phyloP scores from a whole-genome alignment of 92 coral and sea anemone species.

The Parazoanthus atlanticus region DNA sequence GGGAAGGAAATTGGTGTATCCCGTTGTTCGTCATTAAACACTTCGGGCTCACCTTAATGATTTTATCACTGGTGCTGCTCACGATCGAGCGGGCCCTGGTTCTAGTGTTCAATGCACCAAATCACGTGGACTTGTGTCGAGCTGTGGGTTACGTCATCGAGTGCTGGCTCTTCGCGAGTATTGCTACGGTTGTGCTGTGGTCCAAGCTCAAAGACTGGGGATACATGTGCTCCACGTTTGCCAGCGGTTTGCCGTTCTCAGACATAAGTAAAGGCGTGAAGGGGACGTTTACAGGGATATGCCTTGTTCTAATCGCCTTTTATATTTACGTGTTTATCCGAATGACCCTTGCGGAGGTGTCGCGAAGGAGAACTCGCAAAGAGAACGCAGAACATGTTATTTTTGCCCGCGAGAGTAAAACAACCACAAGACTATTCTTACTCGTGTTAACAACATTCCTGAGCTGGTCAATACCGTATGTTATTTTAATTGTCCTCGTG shows the following conservation, averaged over 20 bases:
- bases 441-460: conserved; percentile 70
- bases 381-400: conserved; percentile 43
- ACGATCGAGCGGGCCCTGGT: conserved; percentile 73
- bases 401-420: conserved; percentile 62
- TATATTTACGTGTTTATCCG: conserved; percentile 69
- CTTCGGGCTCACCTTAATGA: conserved; percentile 74
- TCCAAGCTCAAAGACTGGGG: conserved; percentile 84
- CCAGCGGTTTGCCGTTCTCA: conserved; percentile 62
- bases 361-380: conserved; percentile 38
- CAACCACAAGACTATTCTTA: conserved; percentile 73
- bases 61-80: conserved; percentile 69
- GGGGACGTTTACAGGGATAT: conserved; percentile 58
- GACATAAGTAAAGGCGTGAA: conserved; percentile 78
- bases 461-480: conserved; percentile 81
- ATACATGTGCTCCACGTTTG: conserved; percentile 78
- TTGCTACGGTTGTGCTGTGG: conserved; percentile 79
- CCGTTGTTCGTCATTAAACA: conserved; percentile 82
- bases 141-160: conserved; percentile 84
- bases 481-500: conserved; percentile 65
- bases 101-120: conserved; percentile 63
- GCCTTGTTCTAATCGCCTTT: conserved; percentile 61
- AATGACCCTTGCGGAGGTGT: conserved; percentile 46
- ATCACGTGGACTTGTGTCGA: conserved; percentile 77
- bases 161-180: conserved; percentile 84
- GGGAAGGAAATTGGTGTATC: conserved; percentile 75